phyloP scores from a whole-genome alignment of 2,797 vertebrate species.

The Enteromius mattozi region DNA sequence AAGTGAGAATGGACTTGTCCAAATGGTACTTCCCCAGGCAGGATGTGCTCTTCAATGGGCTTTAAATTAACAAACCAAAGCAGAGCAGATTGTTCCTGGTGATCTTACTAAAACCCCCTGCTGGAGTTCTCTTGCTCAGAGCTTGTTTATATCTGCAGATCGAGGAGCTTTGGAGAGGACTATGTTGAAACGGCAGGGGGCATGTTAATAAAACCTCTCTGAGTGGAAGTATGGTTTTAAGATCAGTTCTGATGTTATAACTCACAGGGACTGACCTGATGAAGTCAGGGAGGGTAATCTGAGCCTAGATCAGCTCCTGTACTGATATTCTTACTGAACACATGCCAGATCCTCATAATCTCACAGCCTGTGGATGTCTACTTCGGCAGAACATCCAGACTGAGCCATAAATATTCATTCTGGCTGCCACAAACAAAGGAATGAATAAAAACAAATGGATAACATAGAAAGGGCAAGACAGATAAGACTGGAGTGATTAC shows the following conservation, averaged over 20 bases:
- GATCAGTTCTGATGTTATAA: slow-evolving; percentile 38
- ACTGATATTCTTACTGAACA: slow-evolving; percentile 8
- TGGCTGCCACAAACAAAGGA: slow-evolving; percentile 55
- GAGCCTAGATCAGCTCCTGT: slow-evolving; percentile 28
- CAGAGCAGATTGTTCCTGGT: slow-evolving; percentile 30
- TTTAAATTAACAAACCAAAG: slow-evolving; percentile 60
- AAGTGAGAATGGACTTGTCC: slow-evolving; percentile 54
- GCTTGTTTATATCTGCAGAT: slow-evolving; percentile 47
- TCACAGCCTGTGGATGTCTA: slow-evolving; percentile 48
- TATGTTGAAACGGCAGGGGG: slow-evolving; percentile 40
- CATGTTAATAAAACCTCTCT: slow-evolving; percentile 32
- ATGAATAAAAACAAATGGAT: slow-evolving; percentile 61
- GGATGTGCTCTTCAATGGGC: slow-evolving; percentile 52
- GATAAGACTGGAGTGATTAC: neutral
- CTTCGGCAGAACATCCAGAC: slow-evolving; percentile 57
- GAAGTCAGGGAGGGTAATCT: slow-evolving; percentile 16
- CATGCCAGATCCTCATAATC: slow-evolving; percentile 24
- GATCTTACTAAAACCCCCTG: slow-evolving; percentile 47
- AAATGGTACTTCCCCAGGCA: slow-evolving; percentile 54
- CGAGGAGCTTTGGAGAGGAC: slow-evolving; percentile 34
- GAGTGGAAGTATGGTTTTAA: slow-evolving; percentile 22
- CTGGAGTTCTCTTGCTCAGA: slow-evolving; percentile 33
- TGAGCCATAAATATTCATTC: slow-evolving; percentile 63
- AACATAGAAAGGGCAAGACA: slow-evolving; percentile 22
- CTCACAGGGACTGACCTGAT: slow-evolving; percentile 11